Base-by-base conservation (phyloP, 2,888 invertebrate species). In the Phlogophora meticulosa region DNA sequence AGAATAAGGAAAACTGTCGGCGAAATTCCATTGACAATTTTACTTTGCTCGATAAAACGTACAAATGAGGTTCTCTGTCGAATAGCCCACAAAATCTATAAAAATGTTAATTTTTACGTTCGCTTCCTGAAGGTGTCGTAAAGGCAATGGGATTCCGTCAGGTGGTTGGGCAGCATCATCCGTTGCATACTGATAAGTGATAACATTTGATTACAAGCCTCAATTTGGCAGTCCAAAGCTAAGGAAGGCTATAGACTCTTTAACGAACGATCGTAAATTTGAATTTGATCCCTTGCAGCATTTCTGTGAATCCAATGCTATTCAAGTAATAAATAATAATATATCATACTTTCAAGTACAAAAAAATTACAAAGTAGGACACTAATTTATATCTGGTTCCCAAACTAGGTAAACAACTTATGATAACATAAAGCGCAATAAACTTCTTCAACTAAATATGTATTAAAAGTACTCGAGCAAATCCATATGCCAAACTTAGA, bases 21-120 rank as follows among this genome's bases (percentile, higher is more conserved):
- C 15, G 3, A 56, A 59, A 75, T 60, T 38, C 56, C 46, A 69
- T 56, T 56, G 42, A 52, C 34, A 56, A 45, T 74, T 74, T 75
- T 61, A 70, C 60, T 57, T 59, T 11, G n/a, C 17, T 40, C 70
- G 20, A 40, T 60, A 70, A 70, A 75, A 58, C 17, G 60, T 58
- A 45, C 48, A 63, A 74, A 70, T 70, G 42, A 45, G 48, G 46
- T n/a, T 63, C 11, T 28, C 32, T 42, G 59, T 60, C n/a, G 34
- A 64, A 70, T 58, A 70, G 60, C 64, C 70, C 52, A 64, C 57
- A 70, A 40, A 70, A 64, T 70, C 64, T 57, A 76, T 75, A 75
- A 75, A 75, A 64, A 70, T 74, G 70, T 60, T 49, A 74, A 74
- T 70, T 74, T 75, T 34, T 49, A 64, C 36, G 52, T 57, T 60